These are phyloP conservation scores for Tetragonisca angustula DNA, from an alignment of 2,888 invertebrate genomes.

Conservation along the genomic window DNA sequence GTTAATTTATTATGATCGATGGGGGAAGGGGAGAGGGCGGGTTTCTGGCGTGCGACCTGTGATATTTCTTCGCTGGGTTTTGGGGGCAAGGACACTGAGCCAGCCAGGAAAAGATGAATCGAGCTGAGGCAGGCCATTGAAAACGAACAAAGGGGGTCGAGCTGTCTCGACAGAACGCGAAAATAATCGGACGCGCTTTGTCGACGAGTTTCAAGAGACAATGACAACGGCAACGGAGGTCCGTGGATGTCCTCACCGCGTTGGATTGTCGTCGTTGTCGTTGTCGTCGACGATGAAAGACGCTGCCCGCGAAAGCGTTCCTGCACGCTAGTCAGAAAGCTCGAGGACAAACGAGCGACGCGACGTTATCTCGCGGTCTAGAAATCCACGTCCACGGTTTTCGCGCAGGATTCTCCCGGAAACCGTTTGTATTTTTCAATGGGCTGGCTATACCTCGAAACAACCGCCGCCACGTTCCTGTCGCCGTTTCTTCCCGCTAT, in stretches of 20 bases:
- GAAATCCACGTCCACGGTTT: constrained; percentile 7
- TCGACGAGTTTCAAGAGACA: constrained; percentile 57
- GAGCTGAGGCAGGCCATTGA: constrained; percentile 54
- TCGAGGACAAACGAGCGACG: constrained; percentile 73
- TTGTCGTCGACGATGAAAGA: constrained; percentile 43
- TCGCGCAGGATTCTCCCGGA: constrained; percentile 26
- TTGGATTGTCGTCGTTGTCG: constrained; percentile 16
- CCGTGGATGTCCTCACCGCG: constrained; percentile 2
- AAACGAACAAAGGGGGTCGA: constrained; percentile 59
- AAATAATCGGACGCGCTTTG: constrained; percentile 72
- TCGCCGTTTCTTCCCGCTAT: constrained; percentile 9
- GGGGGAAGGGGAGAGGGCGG: not conserved
- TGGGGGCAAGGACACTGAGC: constrained; percentile 12
- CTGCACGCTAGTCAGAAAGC: constrained; percentile 43
- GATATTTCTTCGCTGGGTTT: constrained; percentile 17
- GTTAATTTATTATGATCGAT: constrained; percentile 2
- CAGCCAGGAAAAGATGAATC: constrained; percentile 46
- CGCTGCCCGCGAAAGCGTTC: constrained; percentile 37
- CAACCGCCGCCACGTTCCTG: constrained; percentile 19
- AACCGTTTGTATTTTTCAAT: constrained; percentile 51
- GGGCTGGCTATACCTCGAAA: constrained; percentile 8
- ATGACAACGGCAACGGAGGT: constrained; percentile 39
- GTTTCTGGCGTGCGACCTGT: not conserved
- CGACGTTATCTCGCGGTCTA: constrained; percentile 66
- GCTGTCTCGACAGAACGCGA: constrained; percentile 58